These are phyloP conservation scores for Limnephilus lunatus DNA, from an alignment of 2,888 invertebrate species.

Conservation along the genomic window DNA sequence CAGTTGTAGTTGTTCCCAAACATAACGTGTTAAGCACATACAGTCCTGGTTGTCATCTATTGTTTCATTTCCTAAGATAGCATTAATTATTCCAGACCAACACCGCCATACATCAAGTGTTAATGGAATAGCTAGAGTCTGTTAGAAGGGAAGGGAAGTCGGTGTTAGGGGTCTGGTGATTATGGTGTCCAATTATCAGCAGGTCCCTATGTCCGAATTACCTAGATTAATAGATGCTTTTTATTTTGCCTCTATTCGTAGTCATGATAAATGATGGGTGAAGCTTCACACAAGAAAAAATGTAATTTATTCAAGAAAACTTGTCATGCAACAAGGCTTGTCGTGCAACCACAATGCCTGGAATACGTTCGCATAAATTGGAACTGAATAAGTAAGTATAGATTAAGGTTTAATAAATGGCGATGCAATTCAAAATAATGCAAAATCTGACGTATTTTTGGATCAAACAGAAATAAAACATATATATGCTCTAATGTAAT, in stretches of 20 bases:
- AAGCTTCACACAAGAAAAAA: not conserved
- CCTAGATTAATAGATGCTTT: not conserved
- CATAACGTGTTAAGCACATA: slow-evolving; percentile 1
- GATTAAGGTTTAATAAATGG: no score
- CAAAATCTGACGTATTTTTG: no score
- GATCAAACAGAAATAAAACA: no score
- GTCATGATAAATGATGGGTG: not conserved
- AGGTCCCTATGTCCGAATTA: not conserved
- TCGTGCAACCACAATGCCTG: not conserved
- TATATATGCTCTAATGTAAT: no score
- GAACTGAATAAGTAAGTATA: no score
- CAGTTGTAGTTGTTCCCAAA: not conserved
- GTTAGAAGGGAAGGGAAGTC: not conserved
- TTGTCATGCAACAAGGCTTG: not conserved
- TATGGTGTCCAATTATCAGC: not conserved
- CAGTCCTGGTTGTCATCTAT: slow-evolving; percentile 48
- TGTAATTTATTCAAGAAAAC: not conserved
- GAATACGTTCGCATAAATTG: no score
- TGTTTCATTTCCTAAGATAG: slow-evolving; percentile 52
- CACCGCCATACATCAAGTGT: slow-evolving; percentile 42
- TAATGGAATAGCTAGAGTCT: slow-evolving; percentile 21
- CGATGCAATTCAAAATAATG: no score
- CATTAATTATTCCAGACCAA: slow-evolving; percentile 48
- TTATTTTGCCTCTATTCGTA: not conserved
- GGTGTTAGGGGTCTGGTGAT: not conserved